Conservation (phyloP, 2,888 invertebrate species). For the Chrysopilus asiliformis region DNA sequence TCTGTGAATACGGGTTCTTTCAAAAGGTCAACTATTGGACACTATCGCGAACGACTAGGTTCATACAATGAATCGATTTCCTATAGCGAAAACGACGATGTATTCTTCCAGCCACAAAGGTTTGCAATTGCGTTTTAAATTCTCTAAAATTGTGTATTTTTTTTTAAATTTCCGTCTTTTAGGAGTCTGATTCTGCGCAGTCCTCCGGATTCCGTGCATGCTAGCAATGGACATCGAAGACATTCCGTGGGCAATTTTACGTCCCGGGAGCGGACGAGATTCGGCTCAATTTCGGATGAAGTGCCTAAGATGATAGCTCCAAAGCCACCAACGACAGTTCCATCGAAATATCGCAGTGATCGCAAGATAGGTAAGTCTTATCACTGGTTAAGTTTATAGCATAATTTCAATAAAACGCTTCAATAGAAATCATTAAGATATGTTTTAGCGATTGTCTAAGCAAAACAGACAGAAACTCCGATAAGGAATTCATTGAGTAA, state of each 20-base stretch:
- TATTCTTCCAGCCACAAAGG: conserved; percentile 29
- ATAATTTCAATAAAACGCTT: too few species aligned
- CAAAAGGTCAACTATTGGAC: conserved; percentile 1
- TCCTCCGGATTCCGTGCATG: conserved; percentile 24
- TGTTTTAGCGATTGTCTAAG: too few species aligned
- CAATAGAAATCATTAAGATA: too few species aligned
- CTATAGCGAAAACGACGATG: conserved; percentile 29
- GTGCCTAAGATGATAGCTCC: conserved; percentile 36
- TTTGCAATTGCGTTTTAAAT: conserved; percentile 18
- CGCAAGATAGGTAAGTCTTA: conserved; percentile 26
- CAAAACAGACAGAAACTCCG: too few species aligned
- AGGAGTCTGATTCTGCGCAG: conserved; percentile 10
- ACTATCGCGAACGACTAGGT: conserved; percentile 31
- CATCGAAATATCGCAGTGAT: conserved; percentile 30
- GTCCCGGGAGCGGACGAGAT: conserved; percentile 20
- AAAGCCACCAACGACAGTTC: conserved; percentile 29
- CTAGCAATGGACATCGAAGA: conserved; percentile 25
- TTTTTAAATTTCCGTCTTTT: not conserved
- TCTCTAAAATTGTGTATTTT: conserved; percentile 1
- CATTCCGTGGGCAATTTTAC: conserved; percentile 35
- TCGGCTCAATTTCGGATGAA: conserved; percentile 31
- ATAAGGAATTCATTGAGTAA: too few species aligned
- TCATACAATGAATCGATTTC: conserved; percentile 32
- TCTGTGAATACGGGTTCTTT: conserved; percentile 9
- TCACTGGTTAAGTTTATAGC: too few species aligned